Base-by-base conservation (phyloP, 2,113 vertebrate species). In the Falco punctatus region DNA sequence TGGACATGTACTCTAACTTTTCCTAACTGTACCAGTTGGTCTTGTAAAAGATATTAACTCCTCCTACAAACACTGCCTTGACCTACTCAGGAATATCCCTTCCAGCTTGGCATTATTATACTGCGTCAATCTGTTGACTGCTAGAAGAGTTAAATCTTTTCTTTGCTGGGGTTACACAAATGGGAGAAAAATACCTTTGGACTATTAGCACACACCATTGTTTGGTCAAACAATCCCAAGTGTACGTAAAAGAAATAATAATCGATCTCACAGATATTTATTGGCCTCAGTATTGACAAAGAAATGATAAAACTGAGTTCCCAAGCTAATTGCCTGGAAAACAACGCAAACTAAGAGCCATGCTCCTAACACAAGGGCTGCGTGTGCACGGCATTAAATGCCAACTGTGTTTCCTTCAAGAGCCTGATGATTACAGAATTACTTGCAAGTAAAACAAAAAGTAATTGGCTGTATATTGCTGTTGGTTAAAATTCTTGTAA, bases 381-480 rank as follows among this genome's bases (percentile, higher is more conserved):
- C 10, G 10, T 81, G 93, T 96, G 74, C 33, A 1, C 0, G 1
- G 19, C 74, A 65, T 82, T 91, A 86, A 91, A 95, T 81, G 58
- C 71, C 7, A 1, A 80, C 79, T 19, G 64, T 51, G 71, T 67
- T 93, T 96, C 90, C 90, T 87, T 94, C 81, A 94, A 96, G 90
- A 86, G 58, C 49, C 44, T 66, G 28, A 82, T 88, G 78, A 92
- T 93, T 96, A 83, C 93, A 96, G 78, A 90, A 74, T 93, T 79
- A 95, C 86, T 92, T 74, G 70, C 74, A 91, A 88, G 70, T 94
- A 95, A 97, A 97, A 66, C 90, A 88, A 94, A 90, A 96, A 95
- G 65, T 96, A 96, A 97, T 96, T 96, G 97, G 93, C 85, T 82
- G 66, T 96, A 97, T 93, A 96, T 87, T 96, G 55, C 74, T 91